Percentiles rank a stretch among this genome's conserved stretches.
phyloP scores from a whole-genome alignment of 2,888 invertebrate genomes.

The Macrosiphum euphorbiae region DNA sequence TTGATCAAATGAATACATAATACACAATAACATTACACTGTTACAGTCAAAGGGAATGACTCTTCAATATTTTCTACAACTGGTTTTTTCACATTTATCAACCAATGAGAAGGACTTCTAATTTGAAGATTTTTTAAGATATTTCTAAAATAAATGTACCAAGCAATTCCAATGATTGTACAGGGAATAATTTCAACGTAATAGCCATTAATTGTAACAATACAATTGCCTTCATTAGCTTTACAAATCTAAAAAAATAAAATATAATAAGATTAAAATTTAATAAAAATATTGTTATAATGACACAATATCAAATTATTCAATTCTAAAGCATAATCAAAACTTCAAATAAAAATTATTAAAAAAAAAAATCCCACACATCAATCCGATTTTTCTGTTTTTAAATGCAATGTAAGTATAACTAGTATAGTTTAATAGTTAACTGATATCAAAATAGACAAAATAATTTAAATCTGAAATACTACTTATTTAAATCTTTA shows the following conservation, averaged over 20 bases:
- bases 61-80: neutral
- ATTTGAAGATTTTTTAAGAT: slow-evolving; percentile 1
- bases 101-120: slow-evolving; percentile 71
- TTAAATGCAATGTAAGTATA: neutral
- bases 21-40: neutral
- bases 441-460: too few species aligned
- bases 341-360: neutral
- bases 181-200: slow-evolving; percentile 88
- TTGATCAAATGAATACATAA: neutral
- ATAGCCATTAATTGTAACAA: slow-evolving; percentile 86
- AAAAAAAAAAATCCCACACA: neutral
- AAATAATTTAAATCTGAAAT: too few species aligned
- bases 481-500: neutral
- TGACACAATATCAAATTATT: neutral
- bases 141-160: slow-evolving; percentile 74
- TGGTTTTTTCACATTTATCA: neutral
- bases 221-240: slow-evolving; percentile 72
- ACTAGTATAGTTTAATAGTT: neutral
- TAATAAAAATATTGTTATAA: neutral
- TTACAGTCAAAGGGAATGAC: neutral
- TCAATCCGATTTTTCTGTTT: neutral
- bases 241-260: slow-evolving; percentile 14
- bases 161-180: slow-evolving; percentile 82
- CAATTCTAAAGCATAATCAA: neutral
- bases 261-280: neutral